Conservation (phyloP, 2,113 vertebrate species). For the Mungos mungo region DNA sequence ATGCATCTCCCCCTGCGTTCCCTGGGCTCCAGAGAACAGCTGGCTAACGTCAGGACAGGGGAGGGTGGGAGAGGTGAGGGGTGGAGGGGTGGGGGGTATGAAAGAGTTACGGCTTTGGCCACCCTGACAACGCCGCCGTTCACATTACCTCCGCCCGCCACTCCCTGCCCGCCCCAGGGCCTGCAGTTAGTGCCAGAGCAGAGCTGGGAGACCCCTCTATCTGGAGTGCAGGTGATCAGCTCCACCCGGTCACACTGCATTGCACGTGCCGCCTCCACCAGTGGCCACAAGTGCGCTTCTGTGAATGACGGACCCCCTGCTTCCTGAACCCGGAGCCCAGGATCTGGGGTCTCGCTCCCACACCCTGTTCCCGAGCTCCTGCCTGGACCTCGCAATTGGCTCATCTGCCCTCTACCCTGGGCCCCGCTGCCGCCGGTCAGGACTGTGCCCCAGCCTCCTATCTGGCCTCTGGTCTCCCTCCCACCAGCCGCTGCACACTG, state of each 20-base stretch:
- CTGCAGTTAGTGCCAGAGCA: background rate
- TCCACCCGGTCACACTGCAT: background rate
- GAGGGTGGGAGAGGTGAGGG: background rate
- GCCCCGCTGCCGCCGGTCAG: background rate
- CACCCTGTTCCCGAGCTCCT: background rate
- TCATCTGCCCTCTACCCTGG: background rate
- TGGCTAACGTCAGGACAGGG: accelerated
- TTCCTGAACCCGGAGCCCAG: background rate
- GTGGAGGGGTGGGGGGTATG: accelerated
- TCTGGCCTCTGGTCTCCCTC: background rate
- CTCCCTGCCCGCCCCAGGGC: accelerated
- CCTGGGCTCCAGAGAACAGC: no score
- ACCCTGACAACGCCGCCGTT: no score
- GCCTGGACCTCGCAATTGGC: background rate
- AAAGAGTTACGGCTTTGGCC: background rate
- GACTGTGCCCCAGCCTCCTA: background rate
- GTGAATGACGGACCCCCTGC: no score
- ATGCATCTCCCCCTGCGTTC: accelerated
- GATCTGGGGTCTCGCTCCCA: background rate
- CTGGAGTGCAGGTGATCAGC: background rate
- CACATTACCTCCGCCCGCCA: background rate
- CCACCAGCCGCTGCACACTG: background rate
- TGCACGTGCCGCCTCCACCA: background rate
- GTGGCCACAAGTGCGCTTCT: background rate
- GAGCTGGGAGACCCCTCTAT: background rate